Base-by-base conservation (phyloP, 2,113 vertebrate genomes). In the Mobula hypostoma region DNA sequence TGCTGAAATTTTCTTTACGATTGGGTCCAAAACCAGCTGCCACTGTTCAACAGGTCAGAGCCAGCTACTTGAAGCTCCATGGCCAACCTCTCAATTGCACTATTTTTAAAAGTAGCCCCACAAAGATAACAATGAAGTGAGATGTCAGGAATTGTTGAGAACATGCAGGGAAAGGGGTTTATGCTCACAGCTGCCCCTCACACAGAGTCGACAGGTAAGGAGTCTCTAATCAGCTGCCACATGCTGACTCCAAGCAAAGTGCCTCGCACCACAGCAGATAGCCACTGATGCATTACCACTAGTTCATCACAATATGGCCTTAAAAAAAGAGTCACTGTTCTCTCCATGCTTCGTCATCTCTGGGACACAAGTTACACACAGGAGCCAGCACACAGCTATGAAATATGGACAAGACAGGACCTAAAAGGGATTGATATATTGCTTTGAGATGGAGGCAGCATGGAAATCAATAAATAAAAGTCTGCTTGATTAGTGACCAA, bases 11-110 rank as follows among this genome's bases (percentile, higher is more conserved):
- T 92, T 68, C 77, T 88, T 90, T 85, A 80, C n/a, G 19, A 91
- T 63, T 66, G 48, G 29, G 83, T 74, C 83, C 32, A 56, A 94
- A 94, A 87, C 58, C 85, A 94, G 94, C 94, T 90, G 94, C 85
- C 87, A 88, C 29, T 76, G 27, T 32, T 88, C 56, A 48, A 19
- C n/a, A 91, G 94, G 87, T 94, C 74, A 78, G 27, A 19, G 12
- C 21, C 63, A 68, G 66, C n/a, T 70, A 36, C 24, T 63, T 1
- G 24, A 4, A 61, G 29, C 58, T 68, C 17, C 19, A 21, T 17
- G 0, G n/a, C 29, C 11, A 32, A 90, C 61, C 87, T 68, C 58
- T 8, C 87, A 90, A 66, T 66, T 63, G 12, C 87, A 32, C 21
- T 32, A 40, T 70, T 70, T 91, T 36, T 21, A 68, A 40, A 91